Base-by-base conservation (phyloP, 2,888 invertebrate species). In the Tachystola acroxantha region DNA sequence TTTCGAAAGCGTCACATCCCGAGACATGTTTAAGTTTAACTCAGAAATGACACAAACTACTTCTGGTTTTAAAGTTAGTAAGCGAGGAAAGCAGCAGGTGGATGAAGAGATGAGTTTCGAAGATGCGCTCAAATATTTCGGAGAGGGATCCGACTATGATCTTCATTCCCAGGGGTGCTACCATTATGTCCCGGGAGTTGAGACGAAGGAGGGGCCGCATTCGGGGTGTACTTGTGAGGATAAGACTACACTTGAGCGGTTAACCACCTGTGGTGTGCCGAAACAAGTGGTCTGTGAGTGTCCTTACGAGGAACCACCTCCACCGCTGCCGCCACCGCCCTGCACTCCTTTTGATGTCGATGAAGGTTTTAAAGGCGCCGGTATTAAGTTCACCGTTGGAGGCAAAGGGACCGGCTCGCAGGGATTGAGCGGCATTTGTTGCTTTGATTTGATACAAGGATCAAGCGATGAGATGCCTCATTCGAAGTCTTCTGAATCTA, bases 31-130 rank as follows among this genome's bases (percentile, higher is more conserved):
- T 10, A 61, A 53, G 50, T 44, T 62, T 14, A 56, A 53, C 22
- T 73, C 73, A 0, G 54, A 62, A 9, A 50, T 64, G 42, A 65
- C 76, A 0, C 60, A 72, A 36, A 63, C 57, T 10, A 57, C 51
- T 1, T 76, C 76, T 3, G 76, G 72, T 10, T 73, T 73, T 30
- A 66, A 53, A 48, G 33, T 73, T 7, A 40, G 48, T 24, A 37
- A 50, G 4, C 41, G 39, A 7, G 61, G 56, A 33, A 59, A 26
- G 36, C 36, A 34, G 3, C 22, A 43, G 3, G 7, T 47, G 1
- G 55, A 53, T 13, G 42, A 47, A 2, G 54, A 60, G 11, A 47
- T 66, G 44, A 67, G 57, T 41, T 65, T 64, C 14, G 68, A 73
- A 37, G 68, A 73, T 16, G 57, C 61, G 7, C 29, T 67, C 1